These are phyloP conservation scores for Tiliacea citrago DNA, from an alignment of 2,888 invertebrate genomes.

Conservation along the genomic window DNA sequence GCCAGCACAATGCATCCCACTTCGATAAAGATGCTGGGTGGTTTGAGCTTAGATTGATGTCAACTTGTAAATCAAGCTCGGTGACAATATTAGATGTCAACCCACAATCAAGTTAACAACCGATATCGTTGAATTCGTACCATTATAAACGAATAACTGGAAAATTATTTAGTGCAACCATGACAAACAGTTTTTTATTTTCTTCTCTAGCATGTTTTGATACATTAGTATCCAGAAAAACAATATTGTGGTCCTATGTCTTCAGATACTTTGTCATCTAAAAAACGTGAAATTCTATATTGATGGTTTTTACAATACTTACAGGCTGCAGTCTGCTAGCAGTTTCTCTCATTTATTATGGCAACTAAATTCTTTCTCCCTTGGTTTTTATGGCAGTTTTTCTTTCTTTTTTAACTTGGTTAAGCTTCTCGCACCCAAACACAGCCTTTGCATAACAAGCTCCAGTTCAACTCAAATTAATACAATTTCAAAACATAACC, in stretches of 20 bases:
- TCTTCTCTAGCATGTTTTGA: neutral
- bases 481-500: slow-evolving; percentile 54
- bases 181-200: neutral
- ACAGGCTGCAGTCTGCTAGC: neutral
- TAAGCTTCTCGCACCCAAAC: neutral
- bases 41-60: neutral
- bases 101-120: neutral
- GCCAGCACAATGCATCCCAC: too few relatives aligned
- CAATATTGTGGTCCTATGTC: neutral
- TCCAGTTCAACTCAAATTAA: slow-evolving; percentile 31
- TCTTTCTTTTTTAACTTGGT: neutral
- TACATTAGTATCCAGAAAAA: neutral
- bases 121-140: neutral
- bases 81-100: neutral
- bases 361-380: too few relatives aligned
- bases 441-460: neutral
- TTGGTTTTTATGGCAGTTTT: neutral
- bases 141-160: neutral
- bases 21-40: neutral
- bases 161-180: neutral
- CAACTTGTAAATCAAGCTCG: neutral
- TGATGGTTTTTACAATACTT: neutral
- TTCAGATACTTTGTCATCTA: neutral
- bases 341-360: neutral
- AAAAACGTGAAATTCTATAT: too few relatives aligned